Evolutionary conservation across 1,140 invertebrate species (phyloP).

Genomic region (Leucophenga varia): DNA sequence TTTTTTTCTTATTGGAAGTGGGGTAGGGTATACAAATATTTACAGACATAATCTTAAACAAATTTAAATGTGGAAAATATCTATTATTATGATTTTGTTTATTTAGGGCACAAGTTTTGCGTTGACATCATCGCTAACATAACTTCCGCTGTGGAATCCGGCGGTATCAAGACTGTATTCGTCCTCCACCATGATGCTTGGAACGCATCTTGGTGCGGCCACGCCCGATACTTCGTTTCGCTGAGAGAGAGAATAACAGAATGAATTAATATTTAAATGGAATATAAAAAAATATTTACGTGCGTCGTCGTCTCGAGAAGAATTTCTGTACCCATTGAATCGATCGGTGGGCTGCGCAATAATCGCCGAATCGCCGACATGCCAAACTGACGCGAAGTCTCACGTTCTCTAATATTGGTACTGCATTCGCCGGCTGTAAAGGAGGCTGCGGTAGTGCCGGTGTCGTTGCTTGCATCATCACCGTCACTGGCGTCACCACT

Average conservation of each 20-base stretch:
- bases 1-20: too few species aligned
- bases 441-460: slow-evolving; percentile 19
- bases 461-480: slow-evolving; percentile 7
- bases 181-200: slow-evolving; percentile 28
- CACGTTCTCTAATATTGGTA: background rate
- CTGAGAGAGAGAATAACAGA: background rate
- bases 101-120: slow-evolving; percentile 40
- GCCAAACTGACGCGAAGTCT: slow-evolving; percentile 18
- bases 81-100: too few species aligned
- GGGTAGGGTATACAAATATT: too few species aligned
- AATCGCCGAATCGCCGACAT: slow-evolving; percentile 27
- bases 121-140: slow-evolving; percentile 37
- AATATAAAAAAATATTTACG: background rate
- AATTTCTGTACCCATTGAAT: slow-evolving; percentile 28
- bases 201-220: slow-evolving; percentile 7
- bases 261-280: too few species aligned
- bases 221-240: slow-evolving; percentile 30
- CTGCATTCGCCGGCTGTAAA: slow-evolving; percentile 14
- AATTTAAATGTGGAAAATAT: too few species aligned
- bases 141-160: slow-evolving; percentile 20
- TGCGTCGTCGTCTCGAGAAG: slow-evolving; percentile 35
- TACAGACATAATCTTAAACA: too few species aligned
- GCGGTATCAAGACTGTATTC: slow-evolving; percentile 10
- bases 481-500: background rate
- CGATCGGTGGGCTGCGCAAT: slow-evolving; percentile 16